phyloP scores from a whole-genome alignment of 2,113 vertebrate species.

The Xyrauchen texanus region DNA sequence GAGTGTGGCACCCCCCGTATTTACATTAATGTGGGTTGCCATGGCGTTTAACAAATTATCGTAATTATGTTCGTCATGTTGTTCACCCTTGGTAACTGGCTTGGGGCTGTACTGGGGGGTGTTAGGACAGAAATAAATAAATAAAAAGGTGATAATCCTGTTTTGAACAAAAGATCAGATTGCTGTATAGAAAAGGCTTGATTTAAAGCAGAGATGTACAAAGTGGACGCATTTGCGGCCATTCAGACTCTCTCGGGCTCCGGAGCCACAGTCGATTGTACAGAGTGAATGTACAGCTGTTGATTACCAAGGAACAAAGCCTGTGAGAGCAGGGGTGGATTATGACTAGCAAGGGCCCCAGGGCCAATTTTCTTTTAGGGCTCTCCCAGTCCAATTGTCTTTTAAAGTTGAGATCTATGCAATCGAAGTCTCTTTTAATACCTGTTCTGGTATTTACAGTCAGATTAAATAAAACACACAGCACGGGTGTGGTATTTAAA shows the following conservation, averaged over 20 bases:
- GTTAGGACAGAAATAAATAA: constrained; percentile 83
- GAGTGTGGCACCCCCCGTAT: constrained; percentile 83
- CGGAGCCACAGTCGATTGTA: no score
- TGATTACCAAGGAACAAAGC: constrained; percentile 93
- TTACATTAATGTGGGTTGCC: constrained; percentile 99
- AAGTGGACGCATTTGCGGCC: constrained; percentile 98
- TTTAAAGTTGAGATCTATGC: no score
- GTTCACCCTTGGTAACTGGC: constrained; percentile 99
- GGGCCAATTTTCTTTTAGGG: no score
- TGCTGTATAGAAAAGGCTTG: constrained; percentile 99
- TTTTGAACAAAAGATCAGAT: constrained; percentile 99
- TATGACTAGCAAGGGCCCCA: no score
- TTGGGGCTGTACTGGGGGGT: constrained; percentile 68
- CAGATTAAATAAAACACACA: no score
- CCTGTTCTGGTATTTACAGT: no score
- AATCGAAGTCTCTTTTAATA: no score
- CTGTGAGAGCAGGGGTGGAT: constrained; percentile 73
- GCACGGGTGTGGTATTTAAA: no score
- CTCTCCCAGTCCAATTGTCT: no score
- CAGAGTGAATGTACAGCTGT: constrained; percentile 90
- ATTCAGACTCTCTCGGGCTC: constrained; percentile 88
- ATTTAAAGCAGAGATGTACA: constrained; percentile 99
- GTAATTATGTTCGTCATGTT: constrained; percentile 99
- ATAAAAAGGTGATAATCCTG: constrained; percentile 96
- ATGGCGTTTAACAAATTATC: constrained; percentile 99